Evolutionary conservation across 1,140 invertebrate genomes (phyloP).

Genomic region (Eciton burchellii): DNA sequence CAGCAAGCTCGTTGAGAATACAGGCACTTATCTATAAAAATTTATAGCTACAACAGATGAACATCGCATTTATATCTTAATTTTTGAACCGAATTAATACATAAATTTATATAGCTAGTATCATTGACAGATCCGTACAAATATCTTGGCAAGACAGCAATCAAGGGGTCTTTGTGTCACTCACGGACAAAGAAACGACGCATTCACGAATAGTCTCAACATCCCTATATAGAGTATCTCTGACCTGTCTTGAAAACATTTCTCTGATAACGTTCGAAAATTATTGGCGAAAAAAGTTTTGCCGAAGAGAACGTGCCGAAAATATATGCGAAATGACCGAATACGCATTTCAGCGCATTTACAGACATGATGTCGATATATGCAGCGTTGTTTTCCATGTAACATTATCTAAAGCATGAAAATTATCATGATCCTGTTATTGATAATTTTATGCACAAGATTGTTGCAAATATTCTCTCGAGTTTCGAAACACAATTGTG

Average conservation of each 20-base stretch:
- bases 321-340: not conserved
- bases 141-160: constrained; percentile 36
- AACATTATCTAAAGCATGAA: constrained; percentile 35
- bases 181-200: not conserved
- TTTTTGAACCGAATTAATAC: not conserved
- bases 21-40: not conserved
- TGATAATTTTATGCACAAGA: constrained; percentile 22
- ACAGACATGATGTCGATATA: not conserved
- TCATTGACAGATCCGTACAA: not conserved
- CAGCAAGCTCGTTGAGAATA: not conserved
- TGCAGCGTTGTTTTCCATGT: not conserved
- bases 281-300: constrained; percentile 2
- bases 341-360: not conserved
- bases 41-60: constrained; percentile 1
- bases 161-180: constrained; percentile 1
- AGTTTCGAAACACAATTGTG: not conserved
- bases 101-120: not conserved
- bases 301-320: not conserved
- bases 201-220: not conserved
- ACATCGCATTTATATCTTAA: constrained; percentile 15
- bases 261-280: not conserved
- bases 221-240: not conserved
- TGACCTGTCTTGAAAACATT: constrained; percentile 2
- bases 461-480: not conserved
- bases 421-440: constrained; percentile 30